phyloP scores from a whole-genome alignment of 1,140 invertebrate genomes.

The Drosophila murphyi region DNA sequence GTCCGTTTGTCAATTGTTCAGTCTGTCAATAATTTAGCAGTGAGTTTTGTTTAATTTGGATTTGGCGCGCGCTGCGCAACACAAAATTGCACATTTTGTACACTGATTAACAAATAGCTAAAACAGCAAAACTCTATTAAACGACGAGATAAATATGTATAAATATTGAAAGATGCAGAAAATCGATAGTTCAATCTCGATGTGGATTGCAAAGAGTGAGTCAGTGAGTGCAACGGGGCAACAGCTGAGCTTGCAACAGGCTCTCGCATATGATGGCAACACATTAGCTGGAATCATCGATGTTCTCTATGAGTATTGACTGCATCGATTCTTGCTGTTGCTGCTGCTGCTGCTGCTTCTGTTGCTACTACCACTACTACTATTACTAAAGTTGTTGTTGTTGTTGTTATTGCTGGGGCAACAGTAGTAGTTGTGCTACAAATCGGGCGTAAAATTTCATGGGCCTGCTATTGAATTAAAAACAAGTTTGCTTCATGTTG shows the following conservation, averaged over 20 bases:
- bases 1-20: slow-evolving; percentile 26
- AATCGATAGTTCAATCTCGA: slow-evolving; percentile 32
- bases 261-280: slow-evolving; percentile 35
- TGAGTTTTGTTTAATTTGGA: slow-evolving; percentile 57
- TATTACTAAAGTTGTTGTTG: slow-evolving; percentile 2
- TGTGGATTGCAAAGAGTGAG: slow-evolving; percentile 14
- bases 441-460: slow-evolving; percentile 84
- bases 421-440: slow-evolving; percentile 83
- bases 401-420: slow-evolving; percentile 44
- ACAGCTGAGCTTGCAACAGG: slow-evolving; percentile 63
- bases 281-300: slow-evolving; percentile 27
- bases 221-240: slow-evolving; percentile 9
- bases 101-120: slow-evolving; percentile 56
- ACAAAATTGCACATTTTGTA: slow-evolving; percentile 60
- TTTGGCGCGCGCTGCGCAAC: slow-evolving; percentile 43
- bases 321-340: slow-evolving; percentile 26
- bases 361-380: not conserved
- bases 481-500: slow-evolving; percentile 71
- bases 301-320: slow-evolving; percentile 13
- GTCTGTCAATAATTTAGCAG: slow-evolving; percentile 38
- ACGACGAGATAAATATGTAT: slow-evolving; percentile 7
- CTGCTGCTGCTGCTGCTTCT: slow-evolving; percentile 16
- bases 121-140: slow-evolving; percentile 35
- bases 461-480: slow-evolving; percentile 84
- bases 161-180: slow-evolving; percentile 13